These are phyloP conservation scores for Plecotus auritus DNA, from an alignment of 2,113 vertebrate genomes.

Conservation along the genomic window DNA sequence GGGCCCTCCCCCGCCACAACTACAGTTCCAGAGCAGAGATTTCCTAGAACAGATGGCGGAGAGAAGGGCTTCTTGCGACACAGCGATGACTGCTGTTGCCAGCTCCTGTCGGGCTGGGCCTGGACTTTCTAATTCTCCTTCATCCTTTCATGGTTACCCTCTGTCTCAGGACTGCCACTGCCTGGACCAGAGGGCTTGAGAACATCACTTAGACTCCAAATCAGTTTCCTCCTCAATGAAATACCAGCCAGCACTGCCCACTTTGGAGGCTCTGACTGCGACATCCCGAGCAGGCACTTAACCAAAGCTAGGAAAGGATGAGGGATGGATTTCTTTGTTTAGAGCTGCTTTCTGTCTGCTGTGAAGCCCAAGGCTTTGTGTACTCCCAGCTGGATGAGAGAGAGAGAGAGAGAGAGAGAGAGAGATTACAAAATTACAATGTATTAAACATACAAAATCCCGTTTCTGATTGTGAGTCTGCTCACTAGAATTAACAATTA, in stretches of 20 bases:
- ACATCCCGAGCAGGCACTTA: background rate
- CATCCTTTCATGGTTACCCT: accelerated
- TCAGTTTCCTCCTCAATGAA: background rate
- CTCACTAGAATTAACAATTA: background rate
- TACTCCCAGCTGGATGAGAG: background rate
- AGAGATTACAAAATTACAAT: background rate
- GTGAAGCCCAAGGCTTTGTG: background rate
- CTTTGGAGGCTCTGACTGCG: background rate
- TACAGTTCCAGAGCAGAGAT: background rate
- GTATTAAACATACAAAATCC: background rate
- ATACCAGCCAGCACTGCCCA: background rate
- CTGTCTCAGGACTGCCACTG: background rate
- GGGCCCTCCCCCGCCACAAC: no score
- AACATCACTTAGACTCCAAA: background rate
- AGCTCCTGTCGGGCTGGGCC: background rate
- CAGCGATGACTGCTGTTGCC: background rate
- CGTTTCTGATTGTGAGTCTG: background rate
- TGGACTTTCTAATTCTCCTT: background rate
- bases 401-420: no score
- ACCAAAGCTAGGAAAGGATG: background rate
- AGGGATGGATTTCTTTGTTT: background rate
- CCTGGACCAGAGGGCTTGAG: background rate
- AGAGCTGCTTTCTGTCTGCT: background rate
- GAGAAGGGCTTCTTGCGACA: background rate
- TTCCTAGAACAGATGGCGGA: background rate